Evolutionary conservation across 2,888 invertebrate species (phyloP).

Genomic region (Spicauda simplicius): DNA sequence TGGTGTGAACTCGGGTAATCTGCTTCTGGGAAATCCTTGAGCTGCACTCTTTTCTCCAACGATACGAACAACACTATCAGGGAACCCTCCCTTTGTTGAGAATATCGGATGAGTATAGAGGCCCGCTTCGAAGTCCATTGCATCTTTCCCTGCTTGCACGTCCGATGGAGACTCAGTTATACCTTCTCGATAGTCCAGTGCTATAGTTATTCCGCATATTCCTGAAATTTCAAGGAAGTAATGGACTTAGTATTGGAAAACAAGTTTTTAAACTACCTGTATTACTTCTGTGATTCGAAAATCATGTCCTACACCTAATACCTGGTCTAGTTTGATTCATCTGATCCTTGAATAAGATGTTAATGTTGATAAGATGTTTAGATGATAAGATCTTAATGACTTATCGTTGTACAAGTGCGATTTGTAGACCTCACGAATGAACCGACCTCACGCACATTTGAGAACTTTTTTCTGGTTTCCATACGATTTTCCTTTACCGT

Average conservation of each 20-base stretch:
- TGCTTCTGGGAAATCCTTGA: constrained; percentile 73
- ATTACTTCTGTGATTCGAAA: not conserved
- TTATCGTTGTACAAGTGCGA: too few species aligned
- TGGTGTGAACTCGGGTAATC: constrained; percentile 73
- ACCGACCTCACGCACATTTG: too few species aligned
- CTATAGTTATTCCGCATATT: constrained; percentile 64
- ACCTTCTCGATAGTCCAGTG: constrained; percentile 62
- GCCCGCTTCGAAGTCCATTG: constrained; percentile 64
- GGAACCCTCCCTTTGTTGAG: constrained; percentile 75
- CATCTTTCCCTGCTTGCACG: constrained; percentile 57
- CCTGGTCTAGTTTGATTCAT: too few species aligned
- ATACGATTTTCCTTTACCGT: too few species aligned
- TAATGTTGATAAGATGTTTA: too few species aligned
- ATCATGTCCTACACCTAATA: not conserved
- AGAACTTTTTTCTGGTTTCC: too few species aligned
- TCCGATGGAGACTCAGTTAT: constrained; percentile 57
- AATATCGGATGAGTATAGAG: constrained; percentile 79
- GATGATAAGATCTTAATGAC: too few species aligned
- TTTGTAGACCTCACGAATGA: too few species aligned
- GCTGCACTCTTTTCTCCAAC: constrained; percentile 71
- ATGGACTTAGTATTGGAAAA: not conserved
- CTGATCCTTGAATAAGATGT: too few species aligned
- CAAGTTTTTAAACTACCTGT: not conserved
- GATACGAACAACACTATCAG: constrained; percentile 65
- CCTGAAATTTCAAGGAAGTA: constrained; percentile 49